Conservation (phyloP, 2,888 invertebrate genomes). For the Conus canariensis region DNA sequence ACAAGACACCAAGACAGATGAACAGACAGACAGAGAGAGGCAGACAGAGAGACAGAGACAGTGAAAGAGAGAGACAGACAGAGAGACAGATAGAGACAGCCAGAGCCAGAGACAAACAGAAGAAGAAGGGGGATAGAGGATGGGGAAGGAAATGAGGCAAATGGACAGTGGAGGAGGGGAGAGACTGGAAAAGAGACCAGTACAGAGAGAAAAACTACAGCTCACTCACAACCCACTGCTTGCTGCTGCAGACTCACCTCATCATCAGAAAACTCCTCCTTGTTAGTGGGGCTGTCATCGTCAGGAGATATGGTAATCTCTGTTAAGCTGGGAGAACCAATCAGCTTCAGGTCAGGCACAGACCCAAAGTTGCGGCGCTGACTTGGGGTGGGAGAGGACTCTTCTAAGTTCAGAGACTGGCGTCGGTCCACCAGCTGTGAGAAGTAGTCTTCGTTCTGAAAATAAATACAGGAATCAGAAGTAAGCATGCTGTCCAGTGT, state of each 20-base stretch:
- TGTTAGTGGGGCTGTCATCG: conserved; percentile 68
- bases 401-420: conserved; percentile 64
- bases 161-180: no score
- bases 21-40: not conserved
- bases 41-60: not conserved
- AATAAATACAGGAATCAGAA: conserved; percentile 22
- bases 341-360: conserved; percentile 68
- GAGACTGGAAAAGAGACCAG: no score
- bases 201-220: not conserved
- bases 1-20: not conserved
- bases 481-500: no score
- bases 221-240: not conserved
- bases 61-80: no score
- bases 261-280: conserved; percentile 66
- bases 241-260: conserved; percentile 44
- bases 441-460: conserved; percentile 71
- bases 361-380: conserved; percentile 66
- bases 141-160: no score
- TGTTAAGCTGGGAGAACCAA: conserved; percentile 56
- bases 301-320: conserved; percentile 59
- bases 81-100: no score
- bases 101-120: no score
- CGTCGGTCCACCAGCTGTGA: conserved; percentile 68
- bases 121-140: no score
- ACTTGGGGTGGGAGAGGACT: conserved; percentile 50